Base-by-base conservation (phyloP, 2,797 vertebrate species). In the Tarsius wallacei region DNA sequence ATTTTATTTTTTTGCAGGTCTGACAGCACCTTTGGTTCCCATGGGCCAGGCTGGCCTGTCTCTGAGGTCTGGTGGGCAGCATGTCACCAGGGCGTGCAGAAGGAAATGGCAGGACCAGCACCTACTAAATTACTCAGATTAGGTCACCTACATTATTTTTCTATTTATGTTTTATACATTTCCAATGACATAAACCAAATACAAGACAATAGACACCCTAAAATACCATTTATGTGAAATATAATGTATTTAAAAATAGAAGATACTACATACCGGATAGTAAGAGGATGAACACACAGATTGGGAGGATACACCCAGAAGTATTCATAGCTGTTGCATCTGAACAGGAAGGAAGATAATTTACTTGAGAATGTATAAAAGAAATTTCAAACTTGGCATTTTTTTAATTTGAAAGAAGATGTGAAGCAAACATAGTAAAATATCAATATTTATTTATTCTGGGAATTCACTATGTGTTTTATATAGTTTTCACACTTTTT, bases 401-500 rank as follows among this genome's bases (percentile, higher is more conserved):
- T 83, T 87, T 83, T 87, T 61, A n/a, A 80, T 87, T 83, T 63
- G 16, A 86, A 96, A 42, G 36, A 84, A 22, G 13, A 83, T 21
- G 21, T 86, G 22, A 82, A 68, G 24, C 14, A 95, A 78, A 83
- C 49, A 59, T 49, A 42, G 64, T 36, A 95, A 59, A 91, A 68
- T 78, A 73, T 16, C 55, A 91, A 6, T 71, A 57, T 64, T 63
- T 57, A 1, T 55, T 93, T 86, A 86, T 78, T 83, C 70, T 91
- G 4, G 3, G 19, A 93, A 77, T 86, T 90, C 16, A 94, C 2
- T 47, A 33, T 59, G 64, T 10, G 31, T 66, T 90, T 74, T 73
- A 36, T 84, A 76, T 33, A 77, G 15, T 85, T 93, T 94, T 85
- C 64, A 36, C 22, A 55, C 19, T 94, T 89, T 78, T 93, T 81